A percentile compares a stretch with the other conserved stretches of the same genome.
phyloP scores from a whole-genome alignment of 1,140 invertebrate genomes.

The Drosophila tani region DNA sequence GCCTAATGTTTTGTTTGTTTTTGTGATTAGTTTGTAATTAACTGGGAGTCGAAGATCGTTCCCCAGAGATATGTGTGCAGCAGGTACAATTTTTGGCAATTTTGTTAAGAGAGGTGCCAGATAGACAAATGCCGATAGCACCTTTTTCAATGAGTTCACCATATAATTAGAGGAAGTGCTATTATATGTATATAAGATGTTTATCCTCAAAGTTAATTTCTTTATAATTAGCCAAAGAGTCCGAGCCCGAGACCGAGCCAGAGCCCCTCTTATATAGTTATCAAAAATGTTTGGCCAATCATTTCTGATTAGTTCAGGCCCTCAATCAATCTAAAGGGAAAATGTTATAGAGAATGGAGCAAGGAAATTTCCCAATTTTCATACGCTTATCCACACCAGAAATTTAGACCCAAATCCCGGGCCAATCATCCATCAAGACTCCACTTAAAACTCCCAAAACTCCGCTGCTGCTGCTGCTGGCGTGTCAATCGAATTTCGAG shows the following conservation, averaged over 20 bases:
- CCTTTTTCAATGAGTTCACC: constrained; percentile 62
- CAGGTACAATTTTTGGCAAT: constrained; percentile 37
- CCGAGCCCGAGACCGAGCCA: neutral
- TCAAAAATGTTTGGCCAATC: constrained; percentile 40
- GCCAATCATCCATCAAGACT: constrained; percentile 61
- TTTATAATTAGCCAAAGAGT: constrained; percentile 66
- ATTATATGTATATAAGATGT: constrained; percentile 46
- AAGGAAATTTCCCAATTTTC: constrained; percentile 52
- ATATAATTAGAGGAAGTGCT: constrained; percentile 69
- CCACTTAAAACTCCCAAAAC: constrained; percentile 42
- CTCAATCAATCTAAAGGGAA: constrained; percentile 45
- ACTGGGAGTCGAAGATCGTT: constrained; percentile 48
- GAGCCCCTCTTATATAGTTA: constrained; percentile 39
- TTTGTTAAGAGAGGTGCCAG: constrained; percentile 60
- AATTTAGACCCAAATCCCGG: constrained; percentile 16
- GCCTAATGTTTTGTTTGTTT: constrained; percentile 78
- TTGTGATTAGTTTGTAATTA: constrained; percentile 82
- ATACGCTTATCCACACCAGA: constrained; percentile 67
- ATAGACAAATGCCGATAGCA: constrained; percentile 81
- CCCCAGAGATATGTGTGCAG: constrained; percentile 12
- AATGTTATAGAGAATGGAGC: constrained; percentile 3
- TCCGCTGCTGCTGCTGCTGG: constrained; percentile 15
- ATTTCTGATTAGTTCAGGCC: constrained; percentile 51
- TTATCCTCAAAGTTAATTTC: constrained; percentile 76
- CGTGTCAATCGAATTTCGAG: constrained; percentile 52